Percentiles rank a stretch among this genome's conserved stretches.
Conservation (phyloP, 2,113 vertebrate genomes). For the Rhagologus leucostigma region DNA sequence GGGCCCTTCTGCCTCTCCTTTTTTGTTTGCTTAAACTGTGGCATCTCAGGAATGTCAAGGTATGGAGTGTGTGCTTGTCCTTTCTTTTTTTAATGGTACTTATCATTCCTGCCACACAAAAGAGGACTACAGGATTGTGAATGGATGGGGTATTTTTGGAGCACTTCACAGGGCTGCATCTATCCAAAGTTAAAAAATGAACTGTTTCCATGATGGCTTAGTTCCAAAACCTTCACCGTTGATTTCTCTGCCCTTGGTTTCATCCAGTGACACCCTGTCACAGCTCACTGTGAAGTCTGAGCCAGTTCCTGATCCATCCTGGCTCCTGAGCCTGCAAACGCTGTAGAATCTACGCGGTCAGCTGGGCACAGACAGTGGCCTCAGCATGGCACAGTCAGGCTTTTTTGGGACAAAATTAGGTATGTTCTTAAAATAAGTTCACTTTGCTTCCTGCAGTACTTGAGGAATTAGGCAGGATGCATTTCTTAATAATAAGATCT, state of each 20-base stretch:
- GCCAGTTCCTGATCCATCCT: neutral
- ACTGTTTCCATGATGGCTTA: neutral
- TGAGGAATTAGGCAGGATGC: neutral
- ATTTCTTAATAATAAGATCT: neutral
- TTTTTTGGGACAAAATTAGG: neutral
- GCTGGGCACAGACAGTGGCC: neutral
- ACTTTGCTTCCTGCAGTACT: neutral
- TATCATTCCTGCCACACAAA: neutral
- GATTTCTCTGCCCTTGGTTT: neutral
- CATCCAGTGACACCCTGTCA: neutral
- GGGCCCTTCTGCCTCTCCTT: neutral
- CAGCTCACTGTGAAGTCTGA: neutral
- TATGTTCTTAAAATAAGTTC: neutral
- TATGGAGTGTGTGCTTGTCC: neutral
- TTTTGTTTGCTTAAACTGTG: neutral
- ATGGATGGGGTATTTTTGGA: neutral
- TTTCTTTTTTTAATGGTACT: neutral
- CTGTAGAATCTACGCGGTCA: fast-evolving
- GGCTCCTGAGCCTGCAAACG: neutral
- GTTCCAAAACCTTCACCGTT: neutral
- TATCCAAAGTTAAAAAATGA: neutral
- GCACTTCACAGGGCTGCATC: neutral
- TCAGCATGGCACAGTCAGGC: neutral
- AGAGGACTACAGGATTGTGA: neutral
- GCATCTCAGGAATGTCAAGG: conserved; percentile 51